A percentile compares a stretch with the other conserved stretches of the same genome.
Conservation (phyloP, 2,888 invertebrate species). For the Sepiola atlantica region DNA sequence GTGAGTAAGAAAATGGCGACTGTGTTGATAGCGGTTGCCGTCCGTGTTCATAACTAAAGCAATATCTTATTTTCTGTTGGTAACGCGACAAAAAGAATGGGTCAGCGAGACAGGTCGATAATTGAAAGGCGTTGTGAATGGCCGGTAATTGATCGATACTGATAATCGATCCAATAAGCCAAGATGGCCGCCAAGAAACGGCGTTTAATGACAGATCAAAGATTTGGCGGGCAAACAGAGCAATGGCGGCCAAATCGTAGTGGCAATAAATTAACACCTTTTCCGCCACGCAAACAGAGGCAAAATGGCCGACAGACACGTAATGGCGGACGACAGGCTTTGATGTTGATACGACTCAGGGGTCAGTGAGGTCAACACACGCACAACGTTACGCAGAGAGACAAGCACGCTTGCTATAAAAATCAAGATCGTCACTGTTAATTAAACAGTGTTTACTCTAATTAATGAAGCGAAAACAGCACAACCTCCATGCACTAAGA, state of each 20-base stretch:
- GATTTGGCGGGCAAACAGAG: background rate
- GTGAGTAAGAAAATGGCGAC: background rate
- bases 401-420: no score
- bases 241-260: background rate
- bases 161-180: background rate
- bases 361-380: background rate
- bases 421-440: no score
- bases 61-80: background rate
- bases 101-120: background rate
- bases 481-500: no score
- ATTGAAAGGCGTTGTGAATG: background rate
- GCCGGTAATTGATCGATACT: background rate
- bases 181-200: background rate
- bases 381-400: background rate
- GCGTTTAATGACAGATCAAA: background rate
- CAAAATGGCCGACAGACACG: background rate
- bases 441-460: no score
- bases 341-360: background rate
- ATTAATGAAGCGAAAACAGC: no score
- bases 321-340: background rate
- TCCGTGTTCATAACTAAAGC: background rate
- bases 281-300: background rate
- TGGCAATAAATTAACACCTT: background rate
- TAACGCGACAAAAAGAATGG: background rate
- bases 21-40: background rate